Percentiles rank a stretch among this genome's conserved stretches.
Evolutionary conservation across 2,888 invertebrate genomes (phyloP).

Genomic region (Megastigmus dorsalis): DNA sequence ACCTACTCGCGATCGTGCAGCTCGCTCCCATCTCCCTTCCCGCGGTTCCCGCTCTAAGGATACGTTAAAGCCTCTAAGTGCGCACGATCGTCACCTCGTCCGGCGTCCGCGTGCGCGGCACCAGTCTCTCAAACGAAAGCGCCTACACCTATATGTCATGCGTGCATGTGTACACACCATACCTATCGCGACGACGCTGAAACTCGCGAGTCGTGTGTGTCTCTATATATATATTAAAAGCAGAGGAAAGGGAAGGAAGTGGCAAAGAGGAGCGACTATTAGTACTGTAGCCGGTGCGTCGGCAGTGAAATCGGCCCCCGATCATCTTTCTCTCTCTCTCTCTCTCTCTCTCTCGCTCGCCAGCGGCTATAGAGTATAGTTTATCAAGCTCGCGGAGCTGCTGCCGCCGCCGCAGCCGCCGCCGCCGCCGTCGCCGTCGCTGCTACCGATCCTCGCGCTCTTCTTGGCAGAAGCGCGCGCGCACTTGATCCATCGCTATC

Average conservation of each 20-base stretch:
- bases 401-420: neutral
- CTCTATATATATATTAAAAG: neutral
- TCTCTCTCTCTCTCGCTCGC: too few relatives aligned
- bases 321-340: too few relatives aligned
- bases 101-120: neutral
- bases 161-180: neutral
- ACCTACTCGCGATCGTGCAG: slow-evolving; percentile 33
- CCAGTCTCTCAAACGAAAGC: slow-evolving; percentile 4
- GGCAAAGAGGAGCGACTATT: neutral
- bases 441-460: neutral
- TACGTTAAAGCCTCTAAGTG: too few relatives aligned
- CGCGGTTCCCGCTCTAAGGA: too few relatives aligned
- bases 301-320: neutral
- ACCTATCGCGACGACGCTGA: slow-evolving; percentile 33
- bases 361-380: neutral
- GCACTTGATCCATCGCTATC: too few relatives aligned
- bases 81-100: too few relatives aligned
- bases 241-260: neutral
- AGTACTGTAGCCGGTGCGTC: neutral
- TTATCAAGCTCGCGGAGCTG: too few relatives aligned
- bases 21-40: neutral
- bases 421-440: neutral
- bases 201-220: slow-evolving; percentile 6
- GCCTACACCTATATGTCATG: slow-evolving; percentile 4
- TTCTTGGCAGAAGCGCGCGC: neutral